phyloP scores from a whole-genome alignment of 2,888 invertebrate genomes.

The Hirtodrosophila cameraria region DNA sequence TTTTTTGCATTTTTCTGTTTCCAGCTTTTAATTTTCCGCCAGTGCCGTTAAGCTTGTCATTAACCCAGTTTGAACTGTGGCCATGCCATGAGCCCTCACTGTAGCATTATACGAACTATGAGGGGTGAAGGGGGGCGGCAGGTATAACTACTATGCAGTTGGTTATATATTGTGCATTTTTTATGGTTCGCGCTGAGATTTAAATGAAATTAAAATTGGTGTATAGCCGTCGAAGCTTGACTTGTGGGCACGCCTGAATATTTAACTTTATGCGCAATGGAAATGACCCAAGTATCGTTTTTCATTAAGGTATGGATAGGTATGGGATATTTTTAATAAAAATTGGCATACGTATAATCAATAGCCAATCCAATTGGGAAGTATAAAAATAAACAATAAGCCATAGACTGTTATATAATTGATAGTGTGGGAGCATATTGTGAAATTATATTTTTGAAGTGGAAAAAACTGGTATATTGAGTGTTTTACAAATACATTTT shows the following conservation, averaged over 20 bases:
- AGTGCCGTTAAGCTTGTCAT: conserved; percentile 74
- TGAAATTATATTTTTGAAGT: conserved; percentile 5
- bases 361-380: conserved; percentile 39
- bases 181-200: conserved; percentile 59
- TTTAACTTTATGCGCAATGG: conserved; percentile 66
- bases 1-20: conserved; percentile 41
- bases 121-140: neutral
- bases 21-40: conserved; percentile 68
- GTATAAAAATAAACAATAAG: conserved; percentile 3
- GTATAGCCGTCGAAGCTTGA: conserved; percentile 49
- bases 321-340: conserved; percentile 58
- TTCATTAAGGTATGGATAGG: conserved; percentile 49
- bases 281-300: conserved; percentile 49
- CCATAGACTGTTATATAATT: neutral
- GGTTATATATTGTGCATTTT: conserved; percentile 43
- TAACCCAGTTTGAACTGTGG: conserved; percentile 75
- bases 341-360: conserved; percentile 47
- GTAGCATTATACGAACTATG: conserved; percentile 13
- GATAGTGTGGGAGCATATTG: neutral
- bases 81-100: conserved; percentile 22
- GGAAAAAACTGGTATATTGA: conserved; percentile 1
- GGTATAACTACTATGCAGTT: conserved; percentile 13
- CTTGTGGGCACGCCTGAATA: conserved; percentile 62
- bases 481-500: neutral
- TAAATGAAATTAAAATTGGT: conserved; percentile 69